phyloP scores from a whole-genome alignment of 2,888 invertebrate genomes.

The Euplexia lucipara region DNA sequence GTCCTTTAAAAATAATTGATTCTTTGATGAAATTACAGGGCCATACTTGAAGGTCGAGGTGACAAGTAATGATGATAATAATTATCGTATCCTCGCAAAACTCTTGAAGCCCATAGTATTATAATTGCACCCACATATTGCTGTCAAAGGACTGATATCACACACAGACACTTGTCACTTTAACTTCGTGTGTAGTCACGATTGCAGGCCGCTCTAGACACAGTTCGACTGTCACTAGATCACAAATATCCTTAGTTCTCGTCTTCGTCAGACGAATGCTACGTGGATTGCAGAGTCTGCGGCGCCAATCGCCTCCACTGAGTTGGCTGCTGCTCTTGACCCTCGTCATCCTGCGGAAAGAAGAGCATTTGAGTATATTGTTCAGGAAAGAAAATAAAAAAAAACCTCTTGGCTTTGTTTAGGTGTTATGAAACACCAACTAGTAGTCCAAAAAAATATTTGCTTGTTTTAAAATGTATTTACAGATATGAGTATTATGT shows the following conservation, averaged over 20 bases:
- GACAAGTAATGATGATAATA: too few relatives aligned
- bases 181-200: conserved; percentile 15
- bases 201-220: conserved; percentile 1
- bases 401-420: too few relatives aligned
- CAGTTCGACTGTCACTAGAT: conserved; percentile 12
- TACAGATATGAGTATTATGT: too few relatives aligned
- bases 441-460: too few relatives aligned
- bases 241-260: conserved; percentile 22
- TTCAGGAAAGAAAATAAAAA: too few relatives aligned
- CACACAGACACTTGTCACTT: conserved; percentile 25
- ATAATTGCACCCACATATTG: conserved; percentile 1
- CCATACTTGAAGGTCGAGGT: neutral
- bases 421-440: too few relatives aligned
- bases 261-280: conserved; percentile 67
- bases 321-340: conserved; percentile 74
- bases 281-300: conserved; percentile 82
- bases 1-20: conserved; percentile 35
- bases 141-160: conserved; percentile 9
- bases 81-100: neutral
- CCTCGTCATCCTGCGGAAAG: conserved; percentile 81
- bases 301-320: conserved; percentile 87
- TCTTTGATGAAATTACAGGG: neutral
- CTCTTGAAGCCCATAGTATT: conserved; percentile 3
- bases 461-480: too few relatives aligned
- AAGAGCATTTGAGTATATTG: neutral